Conservation (phyloP, 2,888 invertebrate species). For the Anticlea derivata region DNA sequence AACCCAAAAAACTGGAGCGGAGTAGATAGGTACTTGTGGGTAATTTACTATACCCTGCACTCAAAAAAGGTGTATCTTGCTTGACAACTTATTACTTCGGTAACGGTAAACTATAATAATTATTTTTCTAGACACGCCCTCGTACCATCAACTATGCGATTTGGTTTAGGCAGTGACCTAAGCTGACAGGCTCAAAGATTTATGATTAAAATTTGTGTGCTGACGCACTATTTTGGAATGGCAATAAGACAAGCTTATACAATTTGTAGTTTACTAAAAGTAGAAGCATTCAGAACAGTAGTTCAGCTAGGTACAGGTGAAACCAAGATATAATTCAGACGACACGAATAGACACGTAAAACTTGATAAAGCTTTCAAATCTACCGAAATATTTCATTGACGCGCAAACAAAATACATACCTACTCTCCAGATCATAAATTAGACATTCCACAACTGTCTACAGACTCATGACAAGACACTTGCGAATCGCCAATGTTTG, state of each 20-base stretch:
- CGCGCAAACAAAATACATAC: too few species aligned
- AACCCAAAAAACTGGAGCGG: slow-evolving; percentile 15
- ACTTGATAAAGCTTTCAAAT: slow-evolving; percentile 8
- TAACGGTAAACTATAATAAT: background rate
- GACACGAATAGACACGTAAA: background rate
- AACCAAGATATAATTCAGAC: slow-evolving; percentile 4
- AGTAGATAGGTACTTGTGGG: too few species aligned
- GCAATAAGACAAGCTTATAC: too few species aligned
- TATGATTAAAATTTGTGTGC: too few species aligned
- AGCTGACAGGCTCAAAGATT: too few species aligned
- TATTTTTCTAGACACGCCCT: too few species aligned
- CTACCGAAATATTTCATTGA: slow-evolving; percentile 20
- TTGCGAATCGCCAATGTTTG: background rate
- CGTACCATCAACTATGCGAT: too few species aligned
- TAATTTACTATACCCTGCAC: slow-evolving; percentile 46
- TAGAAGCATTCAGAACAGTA: background rate
- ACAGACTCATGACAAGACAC: slow-evolving; percentile 18
- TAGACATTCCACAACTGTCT: slow-evolving; percentile 40
- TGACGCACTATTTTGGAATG: too few species aligned
- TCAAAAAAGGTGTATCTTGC: slow-evolving; percentile 13
- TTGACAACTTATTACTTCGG: slow-evolving; percentile 24
- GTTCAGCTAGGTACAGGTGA: slow-evolving; percentile 9
- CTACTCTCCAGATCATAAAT: slow-evolving; percentile 17
- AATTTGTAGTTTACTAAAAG: too few species aligned
- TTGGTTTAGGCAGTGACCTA: too few species aligned